Evolutionary conservation across 2,797 vertebrate species (phyloP).

Genomic region (Varecia variegata): DNA sequence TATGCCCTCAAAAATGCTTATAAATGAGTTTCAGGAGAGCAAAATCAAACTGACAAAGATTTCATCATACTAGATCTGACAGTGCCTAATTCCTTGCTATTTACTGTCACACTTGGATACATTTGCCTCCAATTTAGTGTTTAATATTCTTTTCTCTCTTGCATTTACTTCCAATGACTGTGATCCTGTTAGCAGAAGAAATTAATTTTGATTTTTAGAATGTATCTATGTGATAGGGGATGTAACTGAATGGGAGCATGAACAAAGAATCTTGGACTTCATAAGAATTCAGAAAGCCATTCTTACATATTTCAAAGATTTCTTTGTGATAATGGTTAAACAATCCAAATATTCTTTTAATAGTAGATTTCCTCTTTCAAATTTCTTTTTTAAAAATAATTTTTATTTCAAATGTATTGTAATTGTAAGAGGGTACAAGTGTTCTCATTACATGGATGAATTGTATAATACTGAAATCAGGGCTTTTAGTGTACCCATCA

Average conservation of each 20-base stretch:
- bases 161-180: neutral
- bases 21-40: neutral
- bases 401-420: no score
- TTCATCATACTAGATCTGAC: neutral
- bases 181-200: neutral
- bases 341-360: constrained; percentile 54
- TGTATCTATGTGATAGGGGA: neutral
- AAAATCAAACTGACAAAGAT: neutral
- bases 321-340: constrained; percentile 54
- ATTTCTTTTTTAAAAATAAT: neutral
- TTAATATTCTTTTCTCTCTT: neutral
- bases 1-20: neutral
- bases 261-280: constrained; percentile 43
- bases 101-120: neutral
- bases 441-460: no score
- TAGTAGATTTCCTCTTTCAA: constrained; percentile 76
- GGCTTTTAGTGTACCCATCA: no score
- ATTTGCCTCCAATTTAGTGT: neutral
- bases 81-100: neutral
- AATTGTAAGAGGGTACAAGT: no score
- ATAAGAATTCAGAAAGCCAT: neutral
- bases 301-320: constrained; percentile 42
- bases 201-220: neutral
- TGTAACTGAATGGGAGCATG: neutral
- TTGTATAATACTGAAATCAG: no score